phyloP scores from a whole-genome alignment of 2,797 vertebrate species.

The Paramormyrops hopkinsi region DNA sequence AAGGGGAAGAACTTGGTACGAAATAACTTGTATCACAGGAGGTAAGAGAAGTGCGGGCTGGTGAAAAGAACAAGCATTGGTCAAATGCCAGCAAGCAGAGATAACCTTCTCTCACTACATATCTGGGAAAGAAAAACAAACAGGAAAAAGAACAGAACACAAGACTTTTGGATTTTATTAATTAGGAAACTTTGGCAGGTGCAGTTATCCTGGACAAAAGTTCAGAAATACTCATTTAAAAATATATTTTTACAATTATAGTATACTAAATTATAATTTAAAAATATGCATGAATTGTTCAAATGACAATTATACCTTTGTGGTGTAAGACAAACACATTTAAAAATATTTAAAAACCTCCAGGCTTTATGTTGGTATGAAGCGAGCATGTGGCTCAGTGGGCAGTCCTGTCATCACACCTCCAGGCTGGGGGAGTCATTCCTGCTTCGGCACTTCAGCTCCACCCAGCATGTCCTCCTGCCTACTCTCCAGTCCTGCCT shows the following conservation, averaged over 20 bases:
- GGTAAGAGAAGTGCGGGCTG: slow-evolving; percentile 18
- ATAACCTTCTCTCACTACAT: slow-evolving; percentile 6
- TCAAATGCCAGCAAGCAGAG: slow-evolving; percentile 9
- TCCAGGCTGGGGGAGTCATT: background rate
- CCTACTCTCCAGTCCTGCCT: background rate
- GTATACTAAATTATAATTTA: background rate
- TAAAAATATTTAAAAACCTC: background rate
- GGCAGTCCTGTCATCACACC: background rate
- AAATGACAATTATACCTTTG: background rate
- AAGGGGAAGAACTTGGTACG: background rate
- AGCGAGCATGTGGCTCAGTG: too few species aligned
- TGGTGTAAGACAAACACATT: background rate
- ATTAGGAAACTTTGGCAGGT: background rate
- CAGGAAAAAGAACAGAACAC: background rate
- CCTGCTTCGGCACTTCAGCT: background rate
- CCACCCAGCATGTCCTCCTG: background rate
- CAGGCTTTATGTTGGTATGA: background rate
- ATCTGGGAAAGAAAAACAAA: slow-evolving; percentile 14
- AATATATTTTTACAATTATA: background rate
- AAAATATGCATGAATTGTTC: background rate
- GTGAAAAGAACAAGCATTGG: background rate
- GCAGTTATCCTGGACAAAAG: background rate
- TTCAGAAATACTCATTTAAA: background rate
- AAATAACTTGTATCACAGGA: slow-evolving; percentile 2
- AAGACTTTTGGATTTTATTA: background rate